phyloP scores from a whole-genome alignment of 2,113 vertebrate genomes.

The Piaya cayana region DNA sequence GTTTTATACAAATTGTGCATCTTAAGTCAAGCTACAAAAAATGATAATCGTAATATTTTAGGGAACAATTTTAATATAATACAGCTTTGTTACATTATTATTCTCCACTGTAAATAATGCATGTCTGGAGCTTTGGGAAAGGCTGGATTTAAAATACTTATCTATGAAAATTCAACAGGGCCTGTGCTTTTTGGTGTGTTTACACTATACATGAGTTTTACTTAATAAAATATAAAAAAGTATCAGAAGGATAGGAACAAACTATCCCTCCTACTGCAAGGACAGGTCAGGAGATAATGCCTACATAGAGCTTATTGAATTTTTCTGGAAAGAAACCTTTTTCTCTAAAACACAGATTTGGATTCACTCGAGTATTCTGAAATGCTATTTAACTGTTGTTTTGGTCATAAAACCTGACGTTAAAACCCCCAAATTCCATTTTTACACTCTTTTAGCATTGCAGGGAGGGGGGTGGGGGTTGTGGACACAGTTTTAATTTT shows the following conservation, averaged over 20 bases:
- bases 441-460: not conserved
- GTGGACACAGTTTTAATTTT: not conserved
- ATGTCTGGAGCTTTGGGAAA: conserved; percentile 14
- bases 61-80: conserved; percentile 65
- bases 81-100: conserved; percentile 51
- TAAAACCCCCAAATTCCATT: not conserved
- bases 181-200: not conserved
- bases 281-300: not conserved
- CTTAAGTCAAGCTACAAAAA: conserved; percentile 66
- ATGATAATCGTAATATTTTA: conserved; percentile 72
- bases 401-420: not conserved
- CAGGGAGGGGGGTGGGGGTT: no score
- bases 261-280: not conserved
- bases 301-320: not conserved
- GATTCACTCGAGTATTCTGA: not conserved
- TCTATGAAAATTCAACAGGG: conserved; percentile 12
- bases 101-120: conserved; percentile 55
- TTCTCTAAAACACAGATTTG: not conserved
- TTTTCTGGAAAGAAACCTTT: not conserved
- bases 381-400: not conserved
- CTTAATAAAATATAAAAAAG: not conserved
- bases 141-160: conserved; percentile 38
- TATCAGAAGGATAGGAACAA: not conserved
- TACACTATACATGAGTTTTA: not conserved
- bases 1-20: conserved; percentile 70